Conservation (phyloP, 2,888 invertebrate species). For the Pecten maximus region DNA sequence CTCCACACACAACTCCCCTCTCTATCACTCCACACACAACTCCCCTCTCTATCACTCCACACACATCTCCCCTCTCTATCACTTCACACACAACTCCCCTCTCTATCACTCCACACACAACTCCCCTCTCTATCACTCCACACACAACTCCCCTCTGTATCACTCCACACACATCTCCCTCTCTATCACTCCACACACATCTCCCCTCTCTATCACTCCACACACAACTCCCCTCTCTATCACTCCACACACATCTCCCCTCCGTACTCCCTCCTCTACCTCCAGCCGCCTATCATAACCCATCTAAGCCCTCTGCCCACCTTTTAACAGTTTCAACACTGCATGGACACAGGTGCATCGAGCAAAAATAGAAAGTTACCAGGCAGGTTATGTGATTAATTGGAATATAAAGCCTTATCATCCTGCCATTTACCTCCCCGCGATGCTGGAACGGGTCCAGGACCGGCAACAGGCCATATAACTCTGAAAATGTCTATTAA, state of each 20-base stretch:
- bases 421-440: constrained; percentile 30
- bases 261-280: background rate
- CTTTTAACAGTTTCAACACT: background rate
- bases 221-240: background rate
- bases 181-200: background rate
- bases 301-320: background rate
- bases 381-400: constrained; percentile 14
- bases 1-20: no score
- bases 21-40: background rate
- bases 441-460: background rate
- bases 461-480: background rate
- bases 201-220: background rate
- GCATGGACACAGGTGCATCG: background rate
- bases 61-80: background rate
- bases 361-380: constrained; percentile 13
- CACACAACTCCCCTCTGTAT: no score
- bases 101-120: no score
- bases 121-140: no score
- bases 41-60: background rate
- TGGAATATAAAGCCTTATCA: background rate
- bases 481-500: background rate
- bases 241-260: background rate
- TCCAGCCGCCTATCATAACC: background rate
- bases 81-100: no score
- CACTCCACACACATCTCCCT: background rate